Evolutionary conservation across 1,140 invertebrate genomes (phyloP).

Genomic region (Camponotus vicinus): DNA sequence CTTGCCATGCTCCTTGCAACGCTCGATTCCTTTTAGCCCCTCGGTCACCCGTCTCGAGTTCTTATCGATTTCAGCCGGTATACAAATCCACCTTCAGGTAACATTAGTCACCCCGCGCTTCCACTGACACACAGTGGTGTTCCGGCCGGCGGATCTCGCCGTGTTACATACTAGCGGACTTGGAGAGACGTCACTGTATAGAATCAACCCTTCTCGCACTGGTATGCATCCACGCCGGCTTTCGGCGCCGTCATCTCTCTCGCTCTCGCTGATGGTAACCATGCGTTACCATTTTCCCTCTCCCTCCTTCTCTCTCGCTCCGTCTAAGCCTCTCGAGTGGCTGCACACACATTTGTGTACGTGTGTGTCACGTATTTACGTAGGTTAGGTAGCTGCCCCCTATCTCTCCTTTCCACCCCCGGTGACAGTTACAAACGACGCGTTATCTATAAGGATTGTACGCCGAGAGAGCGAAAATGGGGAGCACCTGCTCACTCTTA

Average conservation of each 20-base stretch:
- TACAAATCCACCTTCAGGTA: slow-evolving; percentile 81
- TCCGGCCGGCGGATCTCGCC: slow-evolving; percentile 56
- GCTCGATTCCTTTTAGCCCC: slow-evolving; percentile 50
- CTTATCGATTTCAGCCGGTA: slow-evolving; percentile 81
- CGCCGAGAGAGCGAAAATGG: slow-evolving; percentile 80
- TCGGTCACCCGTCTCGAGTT: slow-evolving; percentile 45
- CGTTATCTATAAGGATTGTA: slow-evolving; percentile 84
- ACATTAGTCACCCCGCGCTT: slow-evolving; percentile 80
- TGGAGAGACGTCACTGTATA: slow-evolving; percentile 55
- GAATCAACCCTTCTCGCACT: slow-evolving; percentile 58
- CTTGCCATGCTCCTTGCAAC: neutral
- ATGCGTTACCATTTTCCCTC: slow-evolving; percentile 31
- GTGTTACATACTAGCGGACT: slow-evolving; percentile 62
- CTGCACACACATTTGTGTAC: neutral
- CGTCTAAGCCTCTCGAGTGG: slow-evolving; percentile 51
- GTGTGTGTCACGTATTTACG: slow-evolving; percentile 51
- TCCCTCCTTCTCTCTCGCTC: slow-evolving; percentile 59
- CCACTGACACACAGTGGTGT: slow-evolving; percentile 71
- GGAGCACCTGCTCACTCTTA: slow-evolving; percentile 80
- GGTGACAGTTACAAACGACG: slow-evolving; percentile 84
- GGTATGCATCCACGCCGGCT: slow-evolving; percentile 24
- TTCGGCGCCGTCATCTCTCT: slow-evolving; percentile 33
- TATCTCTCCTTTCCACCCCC: slow-evolving; percentile 52
- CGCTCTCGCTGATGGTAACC: slow-evolving; percentile 8
- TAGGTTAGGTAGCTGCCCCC: slow-evolving; percentile 25